These are phyloP conservation scores for Pyrocephalus nanus DNA, from an alignment of 2,797 vertebrate genomes.

Conservation along the genomic window DNA sequence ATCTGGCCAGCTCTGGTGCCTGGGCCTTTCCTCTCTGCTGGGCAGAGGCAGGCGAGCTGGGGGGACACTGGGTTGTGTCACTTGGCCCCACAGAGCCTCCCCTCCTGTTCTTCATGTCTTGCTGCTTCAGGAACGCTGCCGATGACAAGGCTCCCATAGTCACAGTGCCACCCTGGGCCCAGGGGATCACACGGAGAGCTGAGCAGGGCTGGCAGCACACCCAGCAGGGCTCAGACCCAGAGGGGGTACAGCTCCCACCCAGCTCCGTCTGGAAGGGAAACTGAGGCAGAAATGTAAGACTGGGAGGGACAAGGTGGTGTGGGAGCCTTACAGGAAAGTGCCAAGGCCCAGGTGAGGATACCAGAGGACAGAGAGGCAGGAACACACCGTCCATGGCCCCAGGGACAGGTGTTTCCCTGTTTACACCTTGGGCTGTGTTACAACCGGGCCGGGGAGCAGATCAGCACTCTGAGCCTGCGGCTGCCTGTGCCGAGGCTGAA, in stretches of 20 bases:
- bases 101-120: accelerated
- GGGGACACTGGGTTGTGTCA: accelerated
- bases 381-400: neutral
- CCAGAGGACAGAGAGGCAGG: neutral
- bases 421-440: neutral
- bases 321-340: neutral
- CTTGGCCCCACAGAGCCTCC: accelerated
- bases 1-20: accelerated
- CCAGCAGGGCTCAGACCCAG: neutral
- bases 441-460: neutral
- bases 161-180: neutral
- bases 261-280: neutral
- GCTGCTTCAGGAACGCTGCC: accelerated
- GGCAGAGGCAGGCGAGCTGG: neutral
- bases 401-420: neutral
- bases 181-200: neutral
- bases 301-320: neutral
- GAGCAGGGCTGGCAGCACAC: neutral
- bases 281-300: accelerated
- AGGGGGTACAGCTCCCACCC: neutral
- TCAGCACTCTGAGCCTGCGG: accelerated
- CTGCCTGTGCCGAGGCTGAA: accelerated
- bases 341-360: neutral
- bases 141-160: neutral
- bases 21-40: accelerated